Evolutionary conservation across 2,113 vertebrate species (phyloP), one percentile per base, ranked within the genome.

Genomic region (Stictonetta naevosa): DNA sequence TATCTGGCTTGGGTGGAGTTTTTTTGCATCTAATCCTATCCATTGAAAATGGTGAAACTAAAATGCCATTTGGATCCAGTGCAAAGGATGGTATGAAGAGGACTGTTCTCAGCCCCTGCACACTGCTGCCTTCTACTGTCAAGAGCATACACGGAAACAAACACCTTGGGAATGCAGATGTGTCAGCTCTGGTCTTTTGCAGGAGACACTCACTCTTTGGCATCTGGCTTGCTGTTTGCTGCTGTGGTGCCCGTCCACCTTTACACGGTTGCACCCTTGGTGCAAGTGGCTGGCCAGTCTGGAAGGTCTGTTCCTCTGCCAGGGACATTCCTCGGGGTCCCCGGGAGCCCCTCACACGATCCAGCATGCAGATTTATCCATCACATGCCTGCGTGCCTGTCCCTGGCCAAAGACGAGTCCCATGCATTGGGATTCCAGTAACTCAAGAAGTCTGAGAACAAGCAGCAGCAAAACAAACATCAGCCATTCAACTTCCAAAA

Each of bases 391-490:
- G 36, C 73, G 50, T 77, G 84, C 8, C 1, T 72, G 48, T 86
- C 64, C 52, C 38, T 72, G 69, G 86, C 60, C 77, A 78, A 90
- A 56, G 25, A 36, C 0, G 0, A 71, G 21, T 86, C 73, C 83
- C 34, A 20, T 82, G 77, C 77, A 48, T 4, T 76, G 74, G 69
- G 66, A 72, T 89, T 89, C 66, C 69, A 79, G 93, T 92, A 89
- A 97, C 66, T 91, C 1, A 7, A 93, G 82, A 86, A 56, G 85
- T 92, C 79, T 95, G 90, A 96, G 80, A 92, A 78, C 60, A 66
- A 42, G 58, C 73, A 92, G 85, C 68, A 86, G 73, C 86, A 86
- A 92, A 92, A 93, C 40, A 95, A 95, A 81, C 6, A 22, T 86
- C 73, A 90, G 44, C 64, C 44, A 33, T 71, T 88, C 38, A 44